Conservation (phyloP, 2,888 invertebrate species). For the Pandemis cinnamomeana region DNA sequence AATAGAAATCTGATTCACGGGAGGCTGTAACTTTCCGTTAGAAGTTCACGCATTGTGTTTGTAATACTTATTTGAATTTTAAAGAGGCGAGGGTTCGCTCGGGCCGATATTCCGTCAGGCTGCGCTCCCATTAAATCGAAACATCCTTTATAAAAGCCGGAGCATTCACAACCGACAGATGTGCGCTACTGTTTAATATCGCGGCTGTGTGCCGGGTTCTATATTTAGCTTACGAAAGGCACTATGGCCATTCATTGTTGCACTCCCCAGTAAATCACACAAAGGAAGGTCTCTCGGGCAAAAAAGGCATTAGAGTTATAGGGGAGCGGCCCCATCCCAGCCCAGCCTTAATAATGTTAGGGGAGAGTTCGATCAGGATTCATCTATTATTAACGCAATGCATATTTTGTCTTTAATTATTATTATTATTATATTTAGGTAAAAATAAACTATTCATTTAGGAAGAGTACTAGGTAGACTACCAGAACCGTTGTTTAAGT, state of each 20-base stretch:
- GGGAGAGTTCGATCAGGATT: conserved; percentile 56
- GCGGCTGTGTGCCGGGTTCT: conserved; percentile 70
- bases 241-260: conserved; percentile 72
- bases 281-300: conserved; percentile 78
- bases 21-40: conserved; percentile 42
- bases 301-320: conserved; percentile 75
- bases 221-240: conserved; percentile 83
- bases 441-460: background rate
- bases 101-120: conserved; percentile 25
- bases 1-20: conserved; percentile 32
- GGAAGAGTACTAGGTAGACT: background rate
- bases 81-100: conserved; percentile 22
- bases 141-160: conserved; percentile 52
- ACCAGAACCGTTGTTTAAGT: background rate
- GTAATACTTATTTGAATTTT: conserved; percentile 9
- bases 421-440: conserved; percentile 57
- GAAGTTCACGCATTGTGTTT: conserved; percentile 18
- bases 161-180: conserved; percentile 68
- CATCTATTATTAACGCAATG: conserved; percentile 46
- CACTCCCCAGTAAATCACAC: conserved; percentile 75
- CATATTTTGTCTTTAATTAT: conserved; percentile 62
- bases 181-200: conserved; percentile 69
- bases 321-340: conserved; percentile 76
- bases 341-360: conserved; percentile 67
- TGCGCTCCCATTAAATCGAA: conserved; percentile 38